Evolutionary conservation across 2,113 vertebrate species (phyloP).

Genomic region (Callocephalon fimbriatum): DNA sequence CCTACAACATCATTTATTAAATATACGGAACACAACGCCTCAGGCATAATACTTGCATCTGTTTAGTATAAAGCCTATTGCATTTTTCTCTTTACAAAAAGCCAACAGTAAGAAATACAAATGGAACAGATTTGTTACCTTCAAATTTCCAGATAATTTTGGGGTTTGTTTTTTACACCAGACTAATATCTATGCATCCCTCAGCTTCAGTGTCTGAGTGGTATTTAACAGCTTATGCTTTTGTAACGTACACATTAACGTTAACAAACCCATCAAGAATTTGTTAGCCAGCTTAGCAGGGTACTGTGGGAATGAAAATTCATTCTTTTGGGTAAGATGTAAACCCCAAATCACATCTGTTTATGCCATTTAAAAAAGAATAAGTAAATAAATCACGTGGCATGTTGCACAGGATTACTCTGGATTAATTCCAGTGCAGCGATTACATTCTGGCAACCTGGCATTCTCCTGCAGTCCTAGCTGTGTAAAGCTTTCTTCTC

Average conservation of each 20-base stretch:
- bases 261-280: neutral
- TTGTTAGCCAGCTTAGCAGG: neutral
- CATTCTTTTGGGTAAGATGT: neutral
- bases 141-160: neutral
- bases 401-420: neutral
- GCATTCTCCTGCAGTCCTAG: neutral
- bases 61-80: neutral
- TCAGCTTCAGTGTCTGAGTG: neutral
- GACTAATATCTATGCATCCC: neutral
- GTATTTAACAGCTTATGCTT: neutral
- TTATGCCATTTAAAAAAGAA: neutral
- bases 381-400: no score
- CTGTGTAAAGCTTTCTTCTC: neutral
- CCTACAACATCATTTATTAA: constrained; percentile 28
- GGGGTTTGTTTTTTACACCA: neutral
- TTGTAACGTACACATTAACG: neutral
- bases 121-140: neutral
- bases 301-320: neutral
- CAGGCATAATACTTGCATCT: neutral
- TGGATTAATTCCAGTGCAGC: neutral
- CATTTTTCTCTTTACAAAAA: neutral
- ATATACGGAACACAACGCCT: neutral
- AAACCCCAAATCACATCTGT: neutral
- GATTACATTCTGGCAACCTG: neutral
- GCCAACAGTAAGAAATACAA: neutral